A percentile compares a stretch with the other conserved stretches of the same genome.
Conservation (phyloP, 2,888 invertebrate genomes). For the Orgyia antiqua region DNA sequence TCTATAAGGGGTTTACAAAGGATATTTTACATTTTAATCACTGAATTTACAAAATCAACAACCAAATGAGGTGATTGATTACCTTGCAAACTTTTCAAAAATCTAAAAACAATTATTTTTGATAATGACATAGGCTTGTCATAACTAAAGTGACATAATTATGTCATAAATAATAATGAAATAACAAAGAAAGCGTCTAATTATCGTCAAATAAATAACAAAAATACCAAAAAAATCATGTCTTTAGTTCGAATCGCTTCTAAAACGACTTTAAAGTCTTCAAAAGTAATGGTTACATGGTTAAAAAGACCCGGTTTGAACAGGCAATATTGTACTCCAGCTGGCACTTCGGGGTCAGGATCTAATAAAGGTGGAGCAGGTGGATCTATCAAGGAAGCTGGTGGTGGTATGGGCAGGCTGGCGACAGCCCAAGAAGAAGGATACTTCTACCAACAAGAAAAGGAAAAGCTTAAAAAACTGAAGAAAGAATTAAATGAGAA, state of each 20-base stretch:
- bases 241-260: neutral
- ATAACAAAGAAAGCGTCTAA: no score
- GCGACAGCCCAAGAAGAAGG: constrained; percentile 54
- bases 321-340: constrained; percentile 6
- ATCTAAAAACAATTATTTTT: no score
- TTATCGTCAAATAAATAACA: no score
- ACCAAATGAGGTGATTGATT: no score
- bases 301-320: neutral
- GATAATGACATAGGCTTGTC: no score
- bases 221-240: no score
- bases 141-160: no score
- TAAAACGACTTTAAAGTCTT: neutral
- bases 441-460: constrained; percentile 50
- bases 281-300: neutral
- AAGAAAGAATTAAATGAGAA: constrained; percentile 36
- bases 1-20: no score
- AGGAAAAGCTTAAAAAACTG: constrained; percentile 42
- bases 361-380: constrained; percentile 47
- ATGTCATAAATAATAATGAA: no score
- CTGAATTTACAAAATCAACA: no score
- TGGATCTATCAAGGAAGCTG: constrained; percentile 46
- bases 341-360: constrained; percentile 25
- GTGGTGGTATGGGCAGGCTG: constrained; percentile 46
- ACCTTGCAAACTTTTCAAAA: no score
- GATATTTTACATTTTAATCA: no score